Evolutionary conservation across 2,113 vertebrate species (phyloP).

Genomic region (Ailurus styani): DNA sequence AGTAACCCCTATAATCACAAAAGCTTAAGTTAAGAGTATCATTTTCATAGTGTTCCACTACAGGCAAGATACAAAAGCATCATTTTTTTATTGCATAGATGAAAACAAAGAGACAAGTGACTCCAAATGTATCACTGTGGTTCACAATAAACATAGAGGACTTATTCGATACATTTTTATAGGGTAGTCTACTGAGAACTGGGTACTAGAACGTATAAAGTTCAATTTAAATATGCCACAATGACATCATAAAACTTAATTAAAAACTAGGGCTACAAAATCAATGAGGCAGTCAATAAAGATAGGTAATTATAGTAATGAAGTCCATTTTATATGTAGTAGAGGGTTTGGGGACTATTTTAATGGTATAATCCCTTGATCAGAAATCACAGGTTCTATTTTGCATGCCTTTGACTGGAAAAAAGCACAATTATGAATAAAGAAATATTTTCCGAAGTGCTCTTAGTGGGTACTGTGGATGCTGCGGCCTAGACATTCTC

Average conservation of each 20-base stretch:
- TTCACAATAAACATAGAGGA: not conserved
- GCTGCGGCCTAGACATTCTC: not conserved
- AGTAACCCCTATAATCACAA: not conserved
- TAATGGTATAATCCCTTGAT: not conserved
- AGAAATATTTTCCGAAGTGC: not conserved
- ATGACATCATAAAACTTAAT: slow-evolving; percentile 29
- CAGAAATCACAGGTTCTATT: not conserved
- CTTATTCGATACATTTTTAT: not conserved
- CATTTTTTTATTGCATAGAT: not conserved
- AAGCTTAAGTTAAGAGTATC: not conserved
- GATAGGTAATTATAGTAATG: not conserved
- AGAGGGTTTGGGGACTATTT: not conserved
- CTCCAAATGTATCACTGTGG: not conserved
- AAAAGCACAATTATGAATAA: not conserved
- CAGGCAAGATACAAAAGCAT: not conserved
- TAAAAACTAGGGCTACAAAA: not conserved
- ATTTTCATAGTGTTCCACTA: not conserved
- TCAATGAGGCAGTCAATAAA: not conserved
- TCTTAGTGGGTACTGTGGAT: not conserved
- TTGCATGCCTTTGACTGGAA: not conserved
- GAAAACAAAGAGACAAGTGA: not conserved
- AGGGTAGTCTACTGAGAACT: not conserved
- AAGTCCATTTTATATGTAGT: not conserved
- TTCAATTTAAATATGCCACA: not conserved
- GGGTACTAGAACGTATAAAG: not conserved